These are phyloP conservation scores for Alligator sinensis DNA, from an alignment of 2,113 vertebrate genomes.

Conservation along the genomic window DNA sequence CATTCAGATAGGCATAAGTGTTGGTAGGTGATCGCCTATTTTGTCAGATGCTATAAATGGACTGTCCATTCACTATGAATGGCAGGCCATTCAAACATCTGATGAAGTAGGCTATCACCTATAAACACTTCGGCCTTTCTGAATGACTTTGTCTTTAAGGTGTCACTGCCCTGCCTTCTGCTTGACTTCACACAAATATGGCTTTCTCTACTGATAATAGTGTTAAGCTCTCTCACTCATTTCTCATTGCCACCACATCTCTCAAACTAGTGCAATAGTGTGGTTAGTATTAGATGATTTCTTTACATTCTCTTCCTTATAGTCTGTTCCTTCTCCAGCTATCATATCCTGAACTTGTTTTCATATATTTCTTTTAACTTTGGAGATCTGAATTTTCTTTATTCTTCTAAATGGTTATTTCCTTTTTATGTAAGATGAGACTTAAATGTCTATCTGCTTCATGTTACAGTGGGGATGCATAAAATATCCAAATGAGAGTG, in stretches of 20 bases:
- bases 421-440: not conserved
- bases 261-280: not conserved
- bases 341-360: not conserved
- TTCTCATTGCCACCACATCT: not conserved
- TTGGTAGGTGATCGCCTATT: too few relatives aligned
- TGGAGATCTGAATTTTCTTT: not conserved
- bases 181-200: too few relatives aligned
- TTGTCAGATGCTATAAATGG: too few relatives aligned
- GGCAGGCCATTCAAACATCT: too few relatives aligned
- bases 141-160: too few relatives aligned
- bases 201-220: too few relatives aligned
- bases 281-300: not conserved
- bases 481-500: not conserved
- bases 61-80: too few relatives aligned
- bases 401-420: not conserved
- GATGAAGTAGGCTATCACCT: too few relatives aligned
- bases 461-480: accelerated
- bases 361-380: not conserved
- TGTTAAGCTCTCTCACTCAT: not conserved
- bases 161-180: too few relatives aligned
- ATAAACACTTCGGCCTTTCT: too few relatives aligned
- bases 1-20: too few relatives aligned
- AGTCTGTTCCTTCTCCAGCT: not conserved
- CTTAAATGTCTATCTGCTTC: not conserved
- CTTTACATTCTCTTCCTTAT: not conserved